Evolutionary conservation across 2,113 vertebrate genomes (phyloP).

Genomic region (Mormyrus lacerda): DNA sequence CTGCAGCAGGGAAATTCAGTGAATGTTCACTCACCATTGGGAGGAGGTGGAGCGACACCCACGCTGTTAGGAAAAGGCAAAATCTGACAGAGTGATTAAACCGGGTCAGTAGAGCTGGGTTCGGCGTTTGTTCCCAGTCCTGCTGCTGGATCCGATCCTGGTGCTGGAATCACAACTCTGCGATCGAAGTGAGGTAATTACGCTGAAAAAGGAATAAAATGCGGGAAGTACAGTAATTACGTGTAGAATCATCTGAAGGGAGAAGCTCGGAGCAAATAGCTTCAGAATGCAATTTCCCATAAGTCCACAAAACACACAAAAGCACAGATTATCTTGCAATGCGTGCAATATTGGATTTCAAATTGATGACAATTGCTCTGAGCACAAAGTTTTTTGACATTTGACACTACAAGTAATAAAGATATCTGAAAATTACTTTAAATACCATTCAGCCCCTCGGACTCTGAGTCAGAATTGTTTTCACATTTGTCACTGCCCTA

Average conservation of each 20-base stretch:
- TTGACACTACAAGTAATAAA: background rate
- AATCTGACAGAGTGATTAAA: conserved; percentile 25
- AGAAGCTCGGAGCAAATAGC: background rate
- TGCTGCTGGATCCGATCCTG: background rate
- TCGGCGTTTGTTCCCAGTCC: background rate
- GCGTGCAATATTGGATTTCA: background rate
- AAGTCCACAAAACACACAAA: background rate
- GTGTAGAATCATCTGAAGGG: background rate
- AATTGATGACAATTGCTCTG: background rate
- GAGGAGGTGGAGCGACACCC: background rate
- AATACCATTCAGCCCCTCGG: background rate
- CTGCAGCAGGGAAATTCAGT: background rate
- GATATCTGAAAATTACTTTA: background rate
- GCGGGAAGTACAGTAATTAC: background rate
- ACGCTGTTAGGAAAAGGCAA: background rate
- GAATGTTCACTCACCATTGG: background rate
- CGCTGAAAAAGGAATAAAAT: background rate
- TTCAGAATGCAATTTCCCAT: background rate
- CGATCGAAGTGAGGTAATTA: background rate
- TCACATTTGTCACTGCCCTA: background rate
- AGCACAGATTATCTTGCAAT: background rate
- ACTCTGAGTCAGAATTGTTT: background rate
- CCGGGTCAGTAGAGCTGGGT: conserved; percentile 29
- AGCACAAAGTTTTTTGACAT: background rate
- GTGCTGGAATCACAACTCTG: background rate